Evolutionary conservation across 2,888 invertebrate species (phyloP), one percentile per base, ranked within the genome.

Genomic region (Nemurella pictetii): DNA sequence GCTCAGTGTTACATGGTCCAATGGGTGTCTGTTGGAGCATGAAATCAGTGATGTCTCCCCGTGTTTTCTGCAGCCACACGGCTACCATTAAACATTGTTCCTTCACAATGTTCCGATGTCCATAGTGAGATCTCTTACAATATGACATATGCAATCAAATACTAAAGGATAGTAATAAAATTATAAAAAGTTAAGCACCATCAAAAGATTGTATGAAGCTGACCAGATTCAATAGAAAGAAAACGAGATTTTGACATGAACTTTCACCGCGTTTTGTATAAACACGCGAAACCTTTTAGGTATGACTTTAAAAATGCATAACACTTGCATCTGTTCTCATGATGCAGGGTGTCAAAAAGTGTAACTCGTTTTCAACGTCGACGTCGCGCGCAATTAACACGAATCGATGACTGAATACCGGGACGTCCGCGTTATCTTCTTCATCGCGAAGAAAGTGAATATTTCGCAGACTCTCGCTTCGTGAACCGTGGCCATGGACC

Each of bases 1-100:
- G 55, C 25, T 28, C 55, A 7, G 26, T n/a, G 81, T 81, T 81
- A 81, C 81, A 81, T 81, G 81, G 81, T 81, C 29, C 28, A 82
- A 28, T 72, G 82, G 28, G 15, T 20, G 20, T 12, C 3, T 28
- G 72, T 26, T 82, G 28, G 72, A 82, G 72, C 82, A 29, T 82
- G 82, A 26, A 82, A 82, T 82, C 78, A 78, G 26, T n/a, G 75
- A 28, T 75, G 75, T 75, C 28, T 75, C 28, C 75, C 28, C 26
- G 28, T 78, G 78, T 78, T 78, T 75, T 75, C 27, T 75, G 75
- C 26, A 5, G 27, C 78, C 5, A 78, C 78, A 28, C 29, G 28
- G 30, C 30, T 78, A 27, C 28, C 30, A 78, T 20, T 0, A 30
- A 27, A 30, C 28, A 30, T 30, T 78, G 75, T 75, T 55, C 55